A percentile compares a stretch with the other conserved stretches of the same genome.
Conservation (phyloP, 2,797 vertebrate species). For the Phylloscopus collybita region DNA sequence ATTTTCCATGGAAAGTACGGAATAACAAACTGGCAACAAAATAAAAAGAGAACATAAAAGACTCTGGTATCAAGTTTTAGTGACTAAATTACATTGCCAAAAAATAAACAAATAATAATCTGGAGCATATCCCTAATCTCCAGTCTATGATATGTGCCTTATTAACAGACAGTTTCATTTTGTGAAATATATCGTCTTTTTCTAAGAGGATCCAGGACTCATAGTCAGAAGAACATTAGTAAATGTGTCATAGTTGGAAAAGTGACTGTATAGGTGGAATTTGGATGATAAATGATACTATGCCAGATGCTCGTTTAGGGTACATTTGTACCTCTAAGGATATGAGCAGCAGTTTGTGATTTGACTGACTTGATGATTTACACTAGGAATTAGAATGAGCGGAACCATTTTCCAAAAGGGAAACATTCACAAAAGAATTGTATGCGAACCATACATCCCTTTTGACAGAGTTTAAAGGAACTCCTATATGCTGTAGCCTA, state of each 20-base stretch:
- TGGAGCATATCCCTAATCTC: not conserved
- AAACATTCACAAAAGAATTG: not conserved
- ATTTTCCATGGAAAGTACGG: conserved; percentile 7
- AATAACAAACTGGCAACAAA: not conserved
- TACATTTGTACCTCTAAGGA: not conserved
- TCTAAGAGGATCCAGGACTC: not conserved
- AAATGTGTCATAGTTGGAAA: not conserved
- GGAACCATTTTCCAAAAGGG: not conserved
- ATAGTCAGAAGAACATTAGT: not conserved
- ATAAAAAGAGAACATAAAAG: conserved; percentile 28
- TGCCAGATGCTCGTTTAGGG: not conserved
- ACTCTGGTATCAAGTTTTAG: conserved; percentile 17
- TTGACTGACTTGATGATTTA: not conserved
- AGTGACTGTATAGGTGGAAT: not conserved
- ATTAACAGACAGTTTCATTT: not conserved
- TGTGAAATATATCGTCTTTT: not conserved
- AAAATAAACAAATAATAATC: conserved; percentile 41
- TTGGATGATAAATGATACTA: not conserved
- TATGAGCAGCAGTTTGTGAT: not conserved
- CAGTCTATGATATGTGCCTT: not conserved
- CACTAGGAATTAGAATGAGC: not conserved
- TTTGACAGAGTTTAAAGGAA: not conserved
- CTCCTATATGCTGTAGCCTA: not conserved
- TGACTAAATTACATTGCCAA: conserved; percentile 3
- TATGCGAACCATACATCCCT: not conserved